Conservation (phyloP, 2,797 vertebrate genomes). For the Xerus rutilus region DNA sequence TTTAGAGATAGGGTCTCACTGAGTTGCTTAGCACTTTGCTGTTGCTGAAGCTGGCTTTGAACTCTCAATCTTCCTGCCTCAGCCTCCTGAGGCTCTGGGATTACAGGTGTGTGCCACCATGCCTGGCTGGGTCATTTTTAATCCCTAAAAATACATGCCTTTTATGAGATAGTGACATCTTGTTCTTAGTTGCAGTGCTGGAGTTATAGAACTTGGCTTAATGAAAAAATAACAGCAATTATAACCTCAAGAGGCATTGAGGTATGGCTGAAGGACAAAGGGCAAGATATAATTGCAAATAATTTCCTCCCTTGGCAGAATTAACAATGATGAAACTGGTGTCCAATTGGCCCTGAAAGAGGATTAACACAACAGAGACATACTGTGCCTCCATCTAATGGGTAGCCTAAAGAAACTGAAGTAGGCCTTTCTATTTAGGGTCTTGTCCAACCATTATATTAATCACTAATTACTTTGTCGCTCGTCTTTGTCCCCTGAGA, state of each 20-base stretch:
- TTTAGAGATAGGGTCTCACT: too few species aligned
- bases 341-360: not conserved
- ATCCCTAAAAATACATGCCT: conserved; percentile 14
- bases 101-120: too few species aligned
- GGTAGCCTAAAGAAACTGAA: not conserved
- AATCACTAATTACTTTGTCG: not conserved
- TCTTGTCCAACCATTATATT: not conserved
- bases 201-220: conserved; percentile 18
- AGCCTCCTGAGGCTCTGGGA: too few species aligned
- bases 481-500: not conserved
- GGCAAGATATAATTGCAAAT: not conserved
- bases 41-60: too few species aligned
- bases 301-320: not conserved
- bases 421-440: not conserved
- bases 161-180: not conserved
- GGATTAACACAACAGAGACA: not conserved
- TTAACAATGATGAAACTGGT: not conserved
- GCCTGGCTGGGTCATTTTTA: not conserved
- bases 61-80: too few species aligned
- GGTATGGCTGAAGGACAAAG: not conserved
- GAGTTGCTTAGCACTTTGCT: too few species aligned
- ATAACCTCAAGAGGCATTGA: not conserved
- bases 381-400: not conserved
- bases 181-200: not conserved
- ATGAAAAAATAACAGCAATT: conserved; percentile 2